Conservation (phyloP, 2,113 vertebrate species). For the Dryoscopus gambensis region DNA sequence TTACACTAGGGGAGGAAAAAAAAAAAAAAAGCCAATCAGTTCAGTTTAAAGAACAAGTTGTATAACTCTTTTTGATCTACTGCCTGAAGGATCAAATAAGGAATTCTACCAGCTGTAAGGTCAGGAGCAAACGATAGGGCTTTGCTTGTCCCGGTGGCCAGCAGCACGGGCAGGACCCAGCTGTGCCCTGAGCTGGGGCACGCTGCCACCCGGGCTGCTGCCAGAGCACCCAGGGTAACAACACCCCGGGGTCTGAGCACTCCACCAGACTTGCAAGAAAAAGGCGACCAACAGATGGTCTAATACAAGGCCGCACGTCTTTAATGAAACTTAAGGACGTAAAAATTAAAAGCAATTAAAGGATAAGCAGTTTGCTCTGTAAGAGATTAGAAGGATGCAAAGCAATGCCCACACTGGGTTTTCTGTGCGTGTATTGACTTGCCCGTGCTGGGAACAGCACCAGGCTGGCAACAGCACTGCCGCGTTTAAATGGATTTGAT, state of each 20-base stretch:
- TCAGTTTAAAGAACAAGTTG: constrained; percentile 44
- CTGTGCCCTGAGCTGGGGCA: not conserved
- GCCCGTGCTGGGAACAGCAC: not conserved
- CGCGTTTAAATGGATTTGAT: not conserved
- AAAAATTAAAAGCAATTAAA: not conserved
- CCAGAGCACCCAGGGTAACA: not conserved
- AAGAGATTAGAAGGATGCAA: not conserved
- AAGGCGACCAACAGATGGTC: not conserved
- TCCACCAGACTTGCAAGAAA: not conserved
- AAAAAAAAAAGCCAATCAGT: not conserved
- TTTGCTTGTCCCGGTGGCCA: not conserved
- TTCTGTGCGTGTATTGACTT: not conserved
- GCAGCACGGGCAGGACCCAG: not conserved
- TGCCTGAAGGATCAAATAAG: constrained; percentile 24
- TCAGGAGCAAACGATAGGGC: not conserved
- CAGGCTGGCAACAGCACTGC: not conserved
- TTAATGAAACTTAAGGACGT: not conserved
- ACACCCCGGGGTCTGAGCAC: not conserved
- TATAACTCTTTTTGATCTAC: constrained; percentile 29
- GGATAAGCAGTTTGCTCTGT: not conserved
- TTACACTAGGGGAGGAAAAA: not conserved
- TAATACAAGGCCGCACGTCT: not conserved
- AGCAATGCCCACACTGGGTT: not conserved
- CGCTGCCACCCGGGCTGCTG: not conserved
- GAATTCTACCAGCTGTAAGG: not conserved